A percentile compares a stretch with the other conserved stretches of the same genome.
phyloP scores from a whole-genome alignment of 2,888 invertebrate genomes.

The Synergus umbraculus region DNA sequence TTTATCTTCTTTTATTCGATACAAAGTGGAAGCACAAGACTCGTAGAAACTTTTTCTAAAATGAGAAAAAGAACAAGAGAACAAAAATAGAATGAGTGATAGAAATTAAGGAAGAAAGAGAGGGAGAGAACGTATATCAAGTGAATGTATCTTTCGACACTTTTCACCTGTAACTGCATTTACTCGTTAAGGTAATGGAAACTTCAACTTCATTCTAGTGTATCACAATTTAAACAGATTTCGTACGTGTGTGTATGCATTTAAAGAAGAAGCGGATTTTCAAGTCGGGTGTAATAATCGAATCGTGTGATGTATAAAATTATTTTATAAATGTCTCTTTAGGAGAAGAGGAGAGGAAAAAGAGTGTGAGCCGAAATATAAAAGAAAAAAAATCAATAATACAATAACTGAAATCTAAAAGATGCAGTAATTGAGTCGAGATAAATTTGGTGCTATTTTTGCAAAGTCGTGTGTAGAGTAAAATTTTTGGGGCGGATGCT shows the following conservation, averaged over 20 bases:
- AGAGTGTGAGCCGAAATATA: constrained; percentile 20
- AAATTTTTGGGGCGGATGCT: constrained; percentile 29
- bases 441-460: constrained; percentile 38
- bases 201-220: constrained; percentile 59
- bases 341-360: constrained; percentile 20
- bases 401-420: not conserved
- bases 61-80: constrained; percentile 17
- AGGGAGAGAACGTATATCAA: constrained; percentile 35
- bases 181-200: constrained; percentile 53
- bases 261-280: constrained; percentile 20
- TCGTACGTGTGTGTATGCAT: constrained; percentile 22
- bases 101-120: constrained; percentile 1
- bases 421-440: not conserved
- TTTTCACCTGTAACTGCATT: constrained; percentile 59
- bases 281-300: constrained; percentile 32
- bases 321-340: constrained; percentile 34
- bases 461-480: constrained; percentile 21
- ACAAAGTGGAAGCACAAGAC: constrained; percentile 52
- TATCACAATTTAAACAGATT: constrained; percentile 44
- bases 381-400: not conserved
- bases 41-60: constrained; percentile 43
- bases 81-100: constrained; percentile 37
- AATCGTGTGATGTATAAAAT: constrained; percentile 33
- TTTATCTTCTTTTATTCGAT: constrained; percentile 33
- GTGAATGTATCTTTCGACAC: constrained; percentile 47